Percentiles rank a stretch among this genome's conserved stretches.
Conservation (phyloP, 2,113 vertebrate species). For the Thermophis baileyi region DNA sequence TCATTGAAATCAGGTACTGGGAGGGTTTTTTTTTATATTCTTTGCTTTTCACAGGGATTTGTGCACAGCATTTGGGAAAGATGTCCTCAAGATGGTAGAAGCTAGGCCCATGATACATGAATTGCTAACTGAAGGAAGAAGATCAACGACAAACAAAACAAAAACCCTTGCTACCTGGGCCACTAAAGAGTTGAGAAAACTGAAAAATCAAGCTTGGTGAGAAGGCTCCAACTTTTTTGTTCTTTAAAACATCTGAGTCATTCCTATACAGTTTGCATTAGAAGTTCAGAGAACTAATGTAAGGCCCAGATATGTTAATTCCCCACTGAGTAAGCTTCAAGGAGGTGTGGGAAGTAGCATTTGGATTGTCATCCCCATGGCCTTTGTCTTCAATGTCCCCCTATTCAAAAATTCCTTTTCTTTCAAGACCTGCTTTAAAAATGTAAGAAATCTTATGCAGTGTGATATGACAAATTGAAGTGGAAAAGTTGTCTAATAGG, state of each 20-base stretch:
- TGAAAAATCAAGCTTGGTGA: conserved; percentile 98
- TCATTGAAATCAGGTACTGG: no score
- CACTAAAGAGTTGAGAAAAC: conserved; percentile 96
- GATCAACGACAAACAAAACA: conserved; percentile 95
- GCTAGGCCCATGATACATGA: conserved; percentile 94
- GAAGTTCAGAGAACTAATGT: background rate
- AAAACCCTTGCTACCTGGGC: conserved; percentile 98
- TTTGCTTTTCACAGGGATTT: conserved; percentile 77
- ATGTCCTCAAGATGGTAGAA: conserved; percentile 96
- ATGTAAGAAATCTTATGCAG: background rate
- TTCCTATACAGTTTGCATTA: background rate
- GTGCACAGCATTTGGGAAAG: conserved; percentile 95
- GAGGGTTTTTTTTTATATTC: background rate
- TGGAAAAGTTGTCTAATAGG: background rate
- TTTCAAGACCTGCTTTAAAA: background rate
- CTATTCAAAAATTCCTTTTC: background rate
- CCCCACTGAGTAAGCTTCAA: background rate
- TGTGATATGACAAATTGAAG: background rate
- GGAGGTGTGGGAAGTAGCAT: no score
- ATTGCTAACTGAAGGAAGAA: conserved; percentile 91
- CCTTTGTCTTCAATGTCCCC: background rate
- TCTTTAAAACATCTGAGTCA: background rate
- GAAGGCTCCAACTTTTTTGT: conserved; percentile 1
- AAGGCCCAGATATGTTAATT: background rate
- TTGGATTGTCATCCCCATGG: background rate